These are phyloP conservation scores for Phymatocera aterrima DNA, from an alignment of 2,888 invertebrate genomes.

Conservation along the genomic window DNA sequence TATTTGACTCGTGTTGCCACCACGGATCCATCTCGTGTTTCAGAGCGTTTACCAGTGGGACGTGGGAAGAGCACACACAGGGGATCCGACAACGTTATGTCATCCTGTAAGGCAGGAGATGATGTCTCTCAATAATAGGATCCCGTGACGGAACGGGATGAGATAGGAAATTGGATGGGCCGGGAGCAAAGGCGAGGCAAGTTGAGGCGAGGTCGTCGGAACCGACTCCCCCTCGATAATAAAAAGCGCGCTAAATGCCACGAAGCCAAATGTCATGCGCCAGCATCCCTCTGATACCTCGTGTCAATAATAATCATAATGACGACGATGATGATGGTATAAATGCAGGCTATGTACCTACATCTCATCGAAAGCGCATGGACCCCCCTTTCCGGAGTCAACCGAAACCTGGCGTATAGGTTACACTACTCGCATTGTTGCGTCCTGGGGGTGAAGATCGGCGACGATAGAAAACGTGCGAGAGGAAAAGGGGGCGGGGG, in stretches of 20 bases:
- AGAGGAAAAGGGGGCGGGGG: constrained; percentile 25
- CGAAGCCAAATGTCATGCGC: constrained; percentile 63
- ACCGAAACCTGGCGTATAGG: background rate
- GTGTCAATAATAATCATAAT: constrained; percentile 13
- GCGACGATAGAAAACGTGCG: background rate
- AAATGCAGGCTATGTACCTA: constrained; percentile 21
- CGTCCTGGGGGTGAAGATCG: background rate
- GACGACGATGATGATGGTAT: constrained; percentile 2
- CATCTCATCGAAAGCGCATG: constrained; percentile 8
- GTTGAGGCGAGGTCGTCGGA: constrained; percentile 48
- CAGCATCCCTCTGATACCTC: constrained; percentile 67
- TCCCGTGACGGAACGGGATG: constrained; percentile 54
- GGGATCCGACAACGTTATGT: constrained; percentile 61
- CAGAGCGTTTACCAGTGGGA: constrained; percentile 5
- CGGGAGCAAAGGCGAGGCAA: constrained; percentile 46
- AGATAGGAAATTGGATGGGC: constrained; percentile 66
- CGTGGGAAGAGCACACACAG: constrained; percentile 70
- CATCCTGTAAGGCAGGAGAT: constrained; percentile 65
- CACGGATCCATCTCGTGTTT: constrained; percentile 47
- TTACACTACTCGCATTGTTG: background rate
- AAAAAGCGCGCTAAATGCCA: constrained; percentile 66
- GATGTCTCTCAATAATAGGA: constrained; percentile 62
- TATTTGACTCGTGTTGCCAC: constrained; percentile 46
- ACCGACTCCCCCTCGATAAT: no score
- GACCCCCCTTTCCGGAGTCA: constrained; percentile 11